phyloP scores from a whole-genome alignment of 2,888 invertebrate genomes.

The Operophtera brumata region DNA sequence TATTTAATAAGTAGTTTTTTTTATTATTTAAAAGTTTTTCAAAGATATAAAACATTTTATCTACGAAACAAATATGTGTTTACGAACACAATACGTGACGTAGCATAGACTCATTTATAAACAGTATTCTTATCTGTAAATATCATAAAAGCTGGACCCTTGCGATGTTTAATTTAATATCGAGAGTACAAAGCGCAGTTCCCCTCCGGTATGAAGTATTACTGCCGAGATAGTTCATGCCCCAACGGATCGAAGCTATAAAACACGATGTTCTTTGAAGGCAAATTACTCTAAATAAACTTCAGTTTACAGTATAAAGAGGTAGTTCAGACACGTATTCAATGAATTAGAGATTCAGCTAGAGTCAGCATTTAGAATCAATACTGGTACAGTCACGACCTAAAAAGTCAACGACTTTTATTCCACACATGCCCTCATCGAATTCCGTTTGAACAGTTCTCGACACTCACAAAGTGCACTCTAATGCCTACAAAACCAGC shows the following conservation, averaged over 20 bases:
- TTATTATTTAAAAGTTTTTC: too few relatives aligned
- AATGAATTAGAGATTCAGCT: neutral
- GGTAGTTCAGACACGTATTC: neutral
- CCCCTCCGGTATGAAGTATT: constrained; percentile 32
- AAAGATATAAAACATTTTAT: too few relatives aligned
- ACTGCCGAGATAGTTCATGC: constrained; percentile 30
- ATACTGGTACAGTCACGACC: constrained; percentile 6
- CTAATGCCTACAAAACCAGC: constrained; percentile 47
- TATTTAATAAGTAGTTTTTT: too few relatives aligned
- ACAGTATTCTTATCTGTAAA: constrained; percentile 2
- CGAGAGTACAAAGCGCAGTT: constrained; percentile 27
- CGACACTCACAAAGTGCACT: constrained; percentile 56
- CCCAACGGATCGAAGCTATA: constrained; percentile 23
- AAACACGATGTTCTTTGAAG: constrained; percentile 26
- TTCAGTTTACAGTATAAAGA: neutral
- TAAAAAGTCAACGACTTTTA: constrained; percentile 23
- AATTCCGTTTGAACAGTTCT: constrained; percentile 37
- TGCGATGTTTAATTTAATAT: constrained; percentile 30
- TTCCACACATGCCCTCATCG: constrained; percentile 28
- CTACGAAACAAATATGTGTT: too few relatives aligned
- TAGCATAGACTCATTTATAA: neutral
- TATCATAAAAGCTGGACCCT: constrained; percentile 36
- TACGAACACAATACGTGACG: too few relatives aligned
- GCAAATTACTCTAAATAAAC: constrained; percentile 17
- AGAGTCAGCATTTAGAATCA: constrained; percentile 7